A percentile compares a stretch with the other conserved stretches of the same genome.
Conservation (phyloP, 2,797 vertebrate species). For the Halcyon leucocephala region DNA sequence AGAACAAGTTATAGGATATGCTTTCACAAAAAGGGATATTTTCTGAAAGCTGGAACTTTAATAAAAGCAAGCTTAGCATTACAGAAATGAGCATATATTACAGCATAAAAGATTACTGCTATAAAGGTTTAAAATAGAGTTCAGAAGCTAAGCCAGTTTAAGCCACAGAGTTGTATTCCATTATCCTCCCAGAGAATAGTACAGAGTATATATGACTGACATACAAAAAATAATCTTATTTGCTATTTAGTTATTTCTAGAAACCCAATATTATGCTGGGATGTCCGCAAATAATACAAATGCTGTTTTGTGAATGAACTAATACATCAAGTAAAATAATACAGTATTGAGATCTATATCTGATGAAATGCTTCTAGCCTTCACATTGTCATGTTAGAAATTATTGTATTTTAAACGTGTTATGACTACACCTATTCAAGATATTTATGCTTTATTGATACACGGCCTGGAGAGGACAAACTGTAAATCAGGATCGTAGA, state of each 20-base stretch:
- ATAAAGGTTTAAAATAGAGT: constrained; percentile 42
- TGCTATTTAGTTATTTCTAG: constrained; percentile 43
- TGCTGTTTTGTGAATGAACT: constrained; percentile 12
- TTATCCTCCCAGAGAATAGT: constrained; percentile 35
- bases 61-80: constrained; percentile 2
- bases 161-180: neutral
- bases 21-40: neutral
- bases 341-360: neutral
- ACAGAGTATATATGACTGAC: neutral
- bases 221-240: constrained; percentile 46
- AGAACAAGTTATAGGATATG: neutral
- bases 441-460: neutral
- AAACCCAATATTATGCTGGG: neutral
- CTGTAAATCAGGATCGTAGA: neutral
- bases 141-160: constrained; percentile 59
- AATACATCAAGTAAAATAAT: constrained; percentile 2
- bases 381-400: neutral
- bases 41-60: constrained; percentile 22
- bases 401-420: neutral
- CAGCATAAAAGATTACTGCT: neutral
- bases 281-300: constrained; percentile 20
- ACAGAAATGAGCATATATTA: constrained; percentile 24
- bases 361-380: neutral
- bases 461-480: neutral
- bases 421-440: neutral